Evolutionary conservation across 2,888 invertebrate genomes (phyloP), one percentile per base, ranked within the genome.

Genomic region (Elysia crispata): DNA sequence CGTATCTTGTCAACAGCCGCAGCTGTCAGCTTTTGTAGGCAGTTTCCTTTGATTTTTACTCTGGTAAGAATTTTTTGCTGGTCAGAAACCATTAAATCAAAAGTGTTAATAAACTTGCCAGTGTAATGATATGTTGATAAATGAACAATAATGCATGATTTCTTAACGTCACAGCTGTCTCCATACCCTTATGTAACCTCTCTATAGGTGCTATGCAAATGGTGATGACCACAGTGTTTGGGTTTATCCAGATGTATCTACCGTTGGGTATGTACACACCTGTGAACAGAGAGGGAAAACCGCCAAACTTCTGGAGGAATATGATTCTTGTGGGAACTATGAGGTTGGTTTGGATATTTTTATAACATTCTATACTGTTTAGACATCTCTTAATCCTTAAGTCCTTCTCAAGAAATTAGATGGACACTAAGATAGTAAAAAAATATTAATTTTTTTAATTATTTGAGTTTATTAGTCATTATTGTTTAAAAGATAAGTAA

Each of bases 281-380:
- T 31, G 86, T 90, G 23, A 84, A 88, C 50, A 83, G 91, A 76
- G 90, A 90, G 78, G 93, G 95, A 76, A 90, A 90, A 82, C 95
- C 95, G 28, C 94, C 95, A 20, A 95, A 95, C 82, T 95, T 95
- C 92, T 95, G 95, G 91, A 93, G 94, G 78, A 95, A 95, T 87
- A 95, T 95, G 95, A 93, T 94, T 79, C 92, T 95, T 79, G 95
- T 95, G 41, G 95, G 95, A 23, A 94, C 95, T 83, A 95, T 95
- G 87, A 94, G 95, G 94, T 94, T 90, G 86, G 83, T 76, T 41
- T 76, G 0, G 62, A 18, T 25, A 62, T 73, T 30, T 83, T 80
- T 83, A 11, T 41, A 6, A 41, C 3, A 41, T 41, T 41, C 31
- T 72, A 33, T 13, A 72, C 5, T 33, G 60, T 60, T 60, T 60